Conservation (phyloP, 2,797 vertebrate genomes). For the Syngnathus rostellatus region DNA sequence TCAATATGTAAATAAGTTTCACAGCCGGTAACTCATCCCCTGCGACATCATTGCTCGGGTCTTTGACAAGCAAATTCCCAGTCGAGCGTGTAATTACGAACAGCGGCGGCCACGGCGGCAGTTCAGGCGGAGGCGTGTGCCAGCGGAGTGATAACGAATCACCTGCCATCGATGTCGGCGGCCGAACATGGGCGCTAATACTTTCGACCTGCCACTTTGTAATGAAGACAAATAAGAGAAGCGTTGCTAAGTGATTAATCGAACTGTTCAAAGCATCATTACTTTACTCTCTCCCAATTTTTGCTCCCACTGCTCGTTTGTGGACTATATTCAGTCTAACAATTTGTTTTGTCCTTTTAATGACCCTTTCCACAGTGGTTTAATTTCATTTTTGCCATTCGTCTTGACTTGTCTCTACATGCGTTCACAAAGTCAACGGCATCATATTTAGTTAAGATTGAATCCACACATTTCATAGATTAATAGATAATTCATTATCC, state of each 20-base stretch:
- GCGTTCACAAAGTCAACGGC: neutral
- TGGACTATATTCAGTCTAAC: too few species aligned
- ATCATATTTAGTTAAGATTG: neutral
- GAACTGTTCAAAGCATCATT: neutral
- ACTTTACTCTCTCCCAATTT: neutral
- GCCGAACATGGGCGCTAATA: conserved; percentile 17
- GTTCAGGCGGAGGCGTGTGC: neutral
- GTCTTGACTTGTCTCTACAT: neutral
- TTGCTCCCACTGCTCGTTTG: neutral
- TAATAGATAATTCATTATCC: neutral
- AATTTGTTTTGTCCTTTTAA: too few species aligned
- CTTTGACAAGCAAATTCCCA: conserved; percentile 51
- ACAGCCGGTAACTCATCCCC: conserved; percentile 37
- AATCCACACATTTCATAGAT: neutral
- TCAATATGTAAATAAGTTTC: conserved; percentile 35
- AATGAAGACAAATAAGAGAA: conserved; percentile 13
- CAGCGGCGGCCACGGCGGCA: conserved; percentile 26
- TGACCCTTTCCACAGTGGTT: neutral
- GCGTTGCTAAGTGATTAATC: conserved; percentile 10
- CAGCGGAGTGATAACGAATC: conserved; percentile 25
- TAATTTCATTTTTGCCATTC: neutral
- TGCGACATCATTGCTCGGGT: conserved; percentile 24
- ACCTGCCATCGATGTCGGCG: conserved; percentile 22
- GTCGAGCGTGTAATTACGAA: conserved; percentile 61
- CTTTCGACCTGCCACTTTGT: neutral